Evolutionary conservation across 2,888 invertebrate species (phyloP).

Genomic region (Eupithecia subumbrata): DNA sequence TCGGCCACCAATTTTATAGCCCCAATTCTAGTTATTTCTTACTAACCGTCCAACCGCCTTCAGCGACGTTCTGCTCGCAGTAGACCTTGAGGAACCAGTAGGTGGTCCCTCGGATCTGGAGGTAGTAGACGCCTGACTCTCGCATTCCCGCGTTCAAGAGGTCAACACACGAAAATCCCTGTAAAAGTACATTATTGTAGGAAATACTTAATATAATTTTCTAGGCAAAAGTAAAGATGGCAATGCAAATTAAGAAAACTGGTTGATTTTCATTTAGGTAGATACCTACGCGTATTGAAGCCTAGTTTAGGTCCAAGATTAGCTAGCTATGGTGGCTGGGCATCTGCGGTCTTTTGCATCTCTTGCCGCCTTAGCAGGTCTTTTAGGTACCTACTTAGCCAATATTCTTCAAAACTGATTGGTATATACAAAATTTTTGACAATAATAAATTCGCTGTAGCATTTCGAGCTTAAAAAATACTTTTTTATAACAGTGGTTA

Average conservation of each 20-base stretch:
- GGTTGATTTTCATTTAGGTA: background rate
- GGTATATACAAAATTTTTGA: background rate
- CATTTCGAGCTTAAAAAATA: background rate
- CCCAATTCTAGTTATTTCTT: background rate
- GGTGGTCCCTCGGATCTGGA: constrained; percentile 95
- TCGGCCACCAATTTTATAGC: background rate
- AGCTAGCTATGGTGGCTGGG: background rate
- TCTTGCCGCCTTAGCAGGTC: background rate
- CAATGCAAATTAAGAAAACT: background rate
- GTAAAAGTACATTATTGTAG: constrained; percentile 56
- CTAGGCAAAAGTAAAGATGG: background rate
- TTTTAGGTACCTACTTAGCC: background rate
- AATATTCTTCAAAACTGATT: background rate
- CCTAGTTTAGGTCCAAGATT: background rate
- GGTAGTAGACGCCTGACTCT: constrained; percentile 94
- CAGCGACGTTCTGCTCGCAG: constrained; percentile 94
- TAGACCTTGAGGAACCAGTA: constrained; percentile 97
- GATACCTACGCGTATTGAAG: too few relatives aligned
- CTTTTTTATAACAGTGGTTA: background rate
- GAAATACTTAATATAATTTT: constrained; percentile 9
- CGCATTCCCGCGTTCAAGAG: constrained; percentile 93
- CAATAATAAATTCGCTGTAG: background rate
- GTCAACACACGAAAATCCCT: constrained; percentile 96
- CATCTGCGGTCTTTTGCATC: background rate
- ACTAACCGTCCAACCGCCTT: constrained; percentile 97